Percentiles rank a stretch among this genome's conserved stretches.
Evolutionary conservation across 2,888 invertebrate genomes (phyloP).

Genomic region (Blera fallax): DNA sequence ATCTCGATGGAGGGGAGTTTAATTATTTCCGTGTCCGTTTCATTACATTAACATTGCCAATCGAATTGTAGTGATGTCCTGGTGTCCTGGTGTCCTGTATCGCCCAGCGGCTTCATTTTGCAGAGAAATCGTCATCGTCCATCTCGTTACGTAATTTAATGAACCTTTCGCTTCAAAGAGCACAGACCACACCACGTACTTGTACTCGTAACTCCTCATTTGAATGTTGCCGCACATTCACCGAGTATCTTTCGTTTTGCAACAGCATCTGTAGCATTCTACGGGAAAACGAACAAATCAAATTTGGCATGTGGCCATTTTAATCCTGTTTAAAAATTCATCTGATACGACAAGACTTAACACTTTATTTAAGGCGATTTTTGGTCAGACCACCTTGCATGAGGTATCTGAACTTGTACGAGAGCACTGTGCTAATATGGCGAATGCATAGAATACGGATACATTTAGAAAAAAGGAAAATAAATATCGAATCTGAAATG

Average conservation of each 20-base stretch:
- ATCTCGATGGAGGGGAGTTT: background rate
- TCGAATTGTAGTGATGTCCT: conserved; percentile 32
- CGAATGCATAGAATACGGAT: no score
- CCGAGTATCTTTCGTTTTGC: background rate
- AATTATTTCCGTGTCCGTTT: conserved; percentile 8
- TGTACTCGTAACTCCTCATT: conserved; percentile 55
- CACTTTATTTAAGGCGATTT: conserved; percentile 59
- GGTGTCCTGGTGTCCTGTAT: conserved; percentile 8
- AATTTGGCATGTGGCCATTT: conserved; percentile 71
- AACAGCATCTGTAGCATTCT: conserved; percentile 13
- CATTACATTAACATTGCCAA: conserved; percentile 52
- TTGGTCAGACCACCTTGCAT: conserved; percentile 1
- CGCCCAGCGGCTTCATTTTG: conserved; percentile 12
- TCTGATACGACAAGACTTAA: conserved; percentile 49
- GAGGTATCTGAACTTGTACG: background rate
- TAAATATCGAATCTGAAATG: no score
- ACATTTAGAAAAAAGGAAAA: no score
- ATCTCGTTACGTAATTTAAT: conserved; percentile 63
- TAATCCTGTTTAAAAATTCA: conserved; percentile 60
- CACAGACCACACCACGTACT: conserved; percentile 32
- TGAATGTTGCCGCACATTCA: conserved; percentile 14
- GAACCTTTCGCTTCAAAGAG: conserved; percentile 48
- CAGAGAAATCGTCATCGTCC: conserved; percentile 43
- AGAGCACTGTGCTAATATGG: no score
- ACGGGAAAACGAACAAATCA: conserved; percentile 45